Percentiles rank a stretch among this genome's conserved stretches.
phyloP scores from a whole-genome alignment of 2,888 invertebrate species.

The Lepidochrysops patricia region DNA sequence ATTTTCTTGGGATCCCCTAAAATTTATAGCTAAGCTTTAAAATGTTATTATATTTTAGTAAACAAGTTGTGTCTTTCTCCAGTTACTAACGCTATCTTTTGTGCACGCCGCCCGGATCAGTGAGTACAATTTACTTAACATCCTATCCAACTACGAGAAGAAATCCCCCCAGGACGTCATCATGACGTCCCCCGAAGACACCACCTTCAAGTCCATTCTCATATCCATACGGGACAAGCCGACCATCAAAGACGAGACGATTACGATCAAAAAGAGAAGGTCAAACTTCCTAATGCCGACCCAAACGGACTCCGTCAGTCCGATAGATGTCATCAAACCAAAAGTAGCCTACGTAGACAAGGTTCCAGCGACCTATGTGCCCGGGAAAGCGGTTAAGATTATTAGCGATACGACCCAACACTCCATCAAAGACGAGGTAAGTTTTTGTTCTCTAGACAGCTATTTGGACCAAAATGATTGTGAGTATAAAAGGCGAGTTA shows the following conservation, averaged over 20 bases:
- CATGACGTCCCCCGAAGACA: conserved; percentile 65
- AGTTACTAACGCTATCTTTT: not conserved
- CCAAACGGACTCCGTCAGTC: conserved; percentile 50
- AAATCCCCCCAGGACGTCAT: conserved; percentile 64
- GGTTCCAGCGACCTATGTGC: conserved; percentile 62
- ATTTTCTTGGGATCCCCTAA: no score
- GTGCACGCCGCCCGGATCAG: conserved; percentile 48
- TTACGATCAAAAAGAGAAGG: conserved; percentile 52
- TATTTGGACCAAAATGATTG: conserved; percentile 63
- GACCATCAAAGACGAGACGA: conserved; percentile 49
- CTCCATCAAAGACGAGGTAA: conserved; percentile 53
- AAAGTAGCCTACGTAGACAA: conserved; percentile 62
- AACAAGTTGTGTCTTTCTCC: not conserved
- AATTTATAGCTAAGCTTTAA: not conserved
- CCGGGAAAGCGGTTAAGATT: conserved; percentile 85
- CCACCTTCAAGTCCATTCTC: conserved; percentile 59
- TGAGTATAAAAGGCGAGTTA: conserved; percentile 48
- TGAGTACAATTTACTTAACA: conserved; percentile 62
- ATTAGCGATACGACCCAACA: conserved; percentile 71
- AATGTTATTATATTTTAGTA: not conserved
- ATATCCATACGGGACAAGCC: conserved; percentile 60
- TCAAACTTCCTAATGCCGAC: conserved; percentile 51
- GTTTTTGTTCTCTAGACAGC: conserved; percentile 68
- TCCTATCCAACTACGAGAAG: conserved; percentile 46
- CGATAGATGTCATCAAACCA: conserved; percentile 41